Conservation (phyloP, 1,140 invertebrate species). For the Scaptomyza graminum region DNA sequence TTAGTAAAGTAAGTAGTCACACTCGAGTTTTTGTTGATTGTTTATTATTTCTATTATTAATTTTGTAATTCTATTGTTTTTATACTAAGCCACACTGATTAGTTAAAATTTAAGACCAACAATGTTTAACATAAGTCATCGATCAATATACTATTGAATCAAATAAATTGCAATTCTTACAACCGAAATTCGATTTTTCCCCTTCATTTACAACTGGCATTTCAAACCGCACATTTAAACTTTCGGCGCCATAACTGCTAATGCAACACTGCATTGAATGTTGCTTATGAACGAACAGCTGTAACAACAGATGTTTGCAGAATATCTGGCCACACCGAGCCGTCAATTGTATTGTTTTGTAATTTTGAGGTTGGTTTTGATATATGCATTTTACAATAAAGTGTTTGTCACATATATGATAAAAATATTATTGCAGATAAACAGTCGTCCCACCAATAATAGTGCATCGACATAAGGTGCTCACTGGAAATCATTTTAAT, state of each 20-base stretch:
- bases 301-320: neutral
- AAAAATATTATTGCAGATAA: neutral
- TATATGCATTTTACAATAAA: constrained; percentile 16
- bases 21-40: constrained; percentile 31
- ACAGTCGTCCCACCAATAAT: neutral
- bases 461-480: neutral
- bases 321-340: constrained; percentile 24
- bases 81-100: constrained; percentile 26
- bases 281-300: no score
- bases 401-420: neutral
- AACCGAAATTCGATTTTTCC: neutral
- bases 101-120: constrained; percentile 41
- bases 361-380: constrained; percentile 54
- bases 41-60: constrained; percentile 8
- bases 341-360: constrained; percentile 42
- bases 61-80: constrained; percentile 20
- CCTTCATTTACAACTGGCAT: no score
- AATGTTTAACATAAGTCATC: constrained; percentile 41
- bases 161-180: constrained; percentile 48
- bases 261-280: no score
- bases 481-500: neutral
- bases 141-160: constrained; percentile 40
- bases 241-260: no score
- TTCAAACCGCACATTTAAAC: no score
- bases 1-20: constrained; percentile 40